Evolutionary conservation across 2,113 vertebrate genomes (phyloP), one percentile per base, ranked within the genome.

Genomic region (Isichthys henryi): DNA sequence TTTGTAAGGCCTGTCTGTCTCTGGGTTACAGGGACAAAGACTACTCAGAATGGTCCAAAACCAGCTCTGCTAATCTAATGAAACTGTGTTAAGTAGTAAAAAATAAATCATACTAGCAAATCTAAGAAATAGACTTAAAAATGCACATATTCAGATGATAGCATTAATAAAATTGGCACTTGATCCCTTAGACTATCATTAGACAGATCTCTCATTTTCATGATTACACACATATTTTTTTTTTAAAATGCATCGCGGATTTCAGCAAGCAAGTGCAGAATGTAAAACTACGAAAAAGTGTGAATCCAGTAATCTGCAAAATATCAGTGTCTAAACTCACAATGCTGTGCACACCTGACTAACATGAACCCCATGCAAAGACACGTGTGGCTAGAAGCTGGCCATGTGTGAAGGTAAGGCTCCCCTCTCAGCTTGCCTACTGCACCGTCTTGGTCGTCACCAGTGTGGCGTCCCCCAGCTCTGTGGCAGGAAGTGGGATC

Each of bases 401-500:
- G 31, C 17, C 35, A 2, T 6, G 13, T 13, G 5, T 0, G 35
- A 39, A 80, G 74, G 6, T 80, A 19, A 3, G 15, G 31, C 49
- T 9, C 49, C 85, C 50, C n/a, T 52, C 62, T 91, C 88, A 89
- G 43, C 87, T 86, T 1, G 23, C 49, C 0, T 21, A 19, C 90
- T 94, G 95, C 27, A 95, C 70, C 9, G 95, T 96, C 91, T 96
- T 96, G 1, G 95, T 93, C 5, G 96, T 96, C 31, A 96, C 96
- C 50, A 96, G 89, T 0, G 92, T 94, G 0, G 95, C 93, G 89
- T 92, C 94, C 88, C 95, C 95, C 39, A 95, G 89, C 91, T 96
- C 96, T 45, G 95, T 96, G 89, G 95, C 96, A 93, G 96, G 96
- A 93, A 96, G 94, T 92, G 96, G 96, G 48, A 96, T 46, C 62